Evolutionary conservation across 2,113 vertebrate species (phyloP), one percentile per base, ranked within the genome.

Genomic region (Melozone crissalis): DNA sequence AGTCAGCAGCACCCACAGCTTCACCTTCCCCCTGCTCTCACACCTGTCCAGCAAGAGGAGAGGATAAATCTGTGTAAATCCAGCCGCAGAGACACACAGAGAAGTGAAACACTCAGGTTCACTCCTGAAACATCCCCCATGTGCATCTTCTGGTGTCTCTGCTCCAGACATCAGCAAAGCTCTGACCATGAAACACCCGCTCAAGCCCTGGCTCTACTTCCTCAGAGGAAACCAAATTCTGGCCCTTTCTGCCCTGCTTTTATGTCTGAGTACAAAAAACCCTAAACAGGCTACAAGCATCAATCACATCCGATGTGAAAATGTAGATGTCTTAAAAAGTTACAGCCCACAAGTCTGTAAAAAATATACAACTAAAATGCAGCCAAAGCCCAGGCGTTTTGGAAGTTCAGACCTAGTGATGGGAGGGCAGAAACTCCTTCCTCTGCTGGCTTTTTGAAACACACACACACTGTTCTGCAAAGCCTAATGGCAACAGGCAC

Each of bases 61-160:
- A 0, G 0, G 33, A 5, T 59, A 24, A 55, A 87, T 12, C 18
- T 7, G 2, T 3, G 14, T 1, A 55, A 63, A 67, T 2, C 37
- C 8, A 33, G 61, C 23, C 7, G 23, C 18, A 62, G 80, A 65
- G 33, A 58, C 23, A 61, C 55, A 28, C 19, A 80, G 73, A 2
- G 2, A 61, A 13, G 12, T n/a, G 37, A 37, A 89, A 22, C 7
- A 3, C 20, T 16, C 0, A 0, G 41, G 35, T 28, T 65, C 5
- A 2, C 35, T 0, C 17, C 13, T 9, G 31, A 57, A 77, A 77
- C 1, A 0, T 18, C 26, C 23, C 33, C 17, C 26, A 28, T 8
- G 58, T 47, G 17, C 72, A n/a, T 6, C 77, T 43, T 6, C 22
- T 33, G 67, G 9, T 18, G 35, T 11, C 20, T 82, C 52, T 68